Evolutionary conservation across 2,797 vertebrate genomes (phyloP), one percentile per base, ranked within the genome.

Genomic region (Capromys pilorides): DNA sequence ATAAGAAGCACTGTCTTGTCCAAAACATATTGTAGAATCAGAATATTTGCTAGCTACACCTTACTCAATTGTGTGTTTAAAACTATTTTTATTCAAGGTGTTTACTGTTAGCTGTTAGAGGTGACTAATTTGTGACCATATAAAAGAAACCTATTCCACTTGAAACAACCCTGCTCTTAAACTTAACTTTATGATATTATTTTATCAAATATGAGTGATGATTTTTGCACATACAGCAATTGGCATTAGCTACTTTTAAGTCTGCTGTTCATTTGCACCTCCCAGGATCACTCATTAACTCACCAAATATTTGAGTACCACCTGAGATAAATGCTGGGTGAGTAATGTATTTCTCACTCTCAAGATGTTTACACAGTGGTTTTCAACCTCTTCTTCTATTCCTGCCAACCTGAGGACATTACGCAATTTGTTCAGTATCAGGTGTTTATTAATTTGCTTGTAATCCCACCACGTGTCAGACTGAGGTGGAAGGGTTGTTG

Each of bases 41-140:
- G 85, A 96, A 26, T 97, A 88, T 98, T 97, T 97, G 92, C 98
- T 97, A 95, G 97, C 96, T 92, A 97, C 92, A 97, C 96, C 96
- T 89, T 81, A 97, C 96, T 61, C 90, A 97, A 84, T 97, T 97
- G 93, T 98, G 97, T 98, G 96, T 97, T 98, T 98, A 96, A 88
- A 96, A 87, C 96, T 98, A 95, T 98, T 98, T 97, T 97, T 97
- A 59, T 95, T 96, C 41, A 80, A 13, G 85, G 90, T 95, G 86
- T 97, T 97, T 97, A 88, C 79, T 96, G 95, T 33, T 28, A 92
- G 73, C 81, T 80, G 39, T 93, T 90, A 83, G 71, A 84, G 96
- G 92, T 96, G 94, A 96, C 94, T 80, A 6, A 78, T 71, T 86
- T 97, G 91, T 96, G 97, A 88, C 88, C 91, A 97, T 92, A 90